Evolutionary conservation across 2,113 vertebrate genomes (phyloP).

Genomic region (Pelecanus crispus): DNA sequence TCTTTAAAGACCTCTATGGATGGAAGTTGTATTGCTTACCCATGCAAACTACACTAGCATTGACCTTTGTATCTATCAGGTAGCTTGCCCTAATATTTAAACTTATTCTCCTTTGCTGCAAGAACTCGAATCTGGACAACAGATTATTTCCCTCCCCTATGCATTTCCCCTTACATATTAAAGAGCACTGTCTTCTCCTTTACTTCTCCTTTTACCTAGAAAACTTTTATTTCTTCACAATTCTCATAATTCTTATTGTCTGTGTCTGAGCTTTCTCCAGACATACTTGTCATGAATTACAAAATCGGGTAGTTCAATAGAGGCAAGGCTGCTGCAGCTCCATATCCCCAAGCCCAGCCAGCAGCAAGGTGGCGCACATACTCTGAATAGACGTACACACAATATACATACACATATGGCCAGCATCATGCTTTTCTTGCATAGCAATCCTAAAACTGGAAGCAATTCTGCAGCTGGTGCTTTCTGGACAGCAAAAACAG

Average conservation of each 20-base stretch:
- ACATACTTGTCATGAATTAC: not conserved
- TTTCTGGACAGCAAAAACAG: not conserved
- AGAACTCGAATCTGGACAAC: not conserved
- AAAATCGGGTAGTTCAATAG: not conserved
- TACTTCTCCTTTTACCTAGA: not conserved
- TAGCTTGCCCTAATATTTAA: not conserved
- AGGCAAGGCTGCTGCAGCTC: not conserved
- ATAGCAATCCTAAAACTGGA: not conserved
- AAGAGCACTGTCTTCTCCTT: accelerated
- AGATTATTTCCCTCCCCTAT: not conserved
- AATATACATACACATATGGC: no score
- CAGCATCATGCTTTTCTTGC: not conserved
- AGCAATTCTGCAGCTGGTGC: not conserved
- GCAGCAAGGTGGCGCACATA: accelerated
- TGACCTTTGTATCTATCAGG: not conserved
- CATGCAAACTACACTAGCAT: not conserved
- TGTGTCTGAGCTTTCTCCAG: not conserved
- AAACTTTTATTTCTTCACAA: not conserved
- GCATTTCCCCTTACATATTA: not conserved
- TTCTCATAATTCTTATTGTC: not conserved
- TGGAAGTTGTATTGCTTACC: not conserved
- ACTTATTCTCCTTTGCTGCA: not conserved
- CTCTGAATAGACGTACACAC: not conserved
- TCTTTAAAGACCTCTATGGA: not conserved
- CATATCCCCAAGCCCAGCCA: not conserved